phyloP scores from a whole-genome alignment of 2,888 invertebrate genomes.

The Cynaeus angustus region DNA sequence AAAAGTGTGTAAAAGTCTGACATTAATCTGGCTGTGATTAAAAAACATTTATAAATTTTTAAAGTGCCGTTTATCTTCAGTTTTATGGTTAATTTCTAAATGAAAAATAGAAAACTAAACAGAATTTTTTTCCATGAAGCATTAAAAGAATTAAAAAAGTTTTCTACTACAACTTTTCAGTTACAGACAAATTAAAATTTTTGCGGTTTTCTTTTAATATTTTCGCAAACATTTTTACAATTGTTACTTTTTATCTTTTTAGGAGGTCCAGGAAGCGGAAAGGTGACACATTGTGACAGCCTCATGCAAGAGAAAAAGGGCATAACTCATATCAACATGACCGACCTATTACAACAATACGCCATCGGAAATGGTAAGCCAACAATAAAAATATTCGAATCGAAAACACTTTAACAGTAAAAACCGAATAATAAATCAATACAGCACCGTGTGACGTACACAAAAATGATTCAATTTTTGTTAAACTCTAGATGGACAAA shows the following conservation, averaged over 20 bases:
- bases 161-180: no score
- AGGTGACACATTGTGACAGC: constrained; percentile 97
- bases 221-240: no score
- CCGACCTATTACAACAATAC: constrained; percentile 91
- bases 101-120: no score
- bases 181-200: no score
- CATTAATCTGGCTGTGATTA: no score
- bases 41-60: no score
- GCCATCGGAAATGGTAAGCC: constrained; percentile 89
- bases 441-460: constrained; percentile 37
- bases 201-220: no score
- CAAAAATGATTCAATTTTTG: constrained; percentile 49
- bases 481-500: constrained; percentile 63
- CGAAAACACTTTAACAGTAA: constrained; percentile 4
- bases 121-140: no score
- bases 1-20: no score
- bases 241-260: constrained; percentile 56
- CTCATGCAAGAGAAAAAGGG: constrained; percentile 90
- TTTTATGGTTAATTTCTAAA: no score
- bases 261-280: constrained; percentile 98
- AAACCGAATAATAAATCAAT: constrained; percentile 43
- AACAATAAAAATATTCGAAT: constrained; percentile 14
- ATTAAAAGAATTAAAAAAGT: no score
- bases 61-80: no score
- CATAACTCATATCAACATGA: constrained; percentile 93